These are phyloP conservation scores for Clistopyga incitator DNA, from an alignment of 2,888 invertebrate species.

Conservation along the genomic window DNA sequence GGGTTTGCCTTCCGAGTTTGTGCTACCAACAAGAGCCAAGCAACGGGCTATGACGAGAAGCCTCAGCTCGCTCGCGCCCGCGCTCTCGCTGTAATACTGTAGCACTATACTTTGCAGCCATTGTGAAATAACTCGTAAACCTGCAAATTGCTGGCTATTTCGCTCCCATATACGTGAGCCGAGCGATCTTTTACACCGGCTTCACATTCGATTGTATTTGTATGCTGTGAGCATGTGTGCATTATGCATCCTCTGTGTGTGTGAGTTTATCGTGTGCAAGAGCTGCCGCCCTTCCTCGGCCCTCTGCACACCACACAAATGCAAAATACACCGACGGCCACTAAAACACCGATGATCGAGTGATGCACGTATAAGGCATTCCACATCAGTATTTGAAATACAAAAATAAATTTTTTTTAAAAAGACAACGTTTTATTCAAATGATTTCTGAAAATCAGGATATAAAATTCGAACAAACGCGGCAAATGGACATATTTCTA, in stretches of 20 bases:
- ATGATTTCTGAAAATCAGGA: too few species aligned
- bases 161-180: slow-evolving; percentile 75
- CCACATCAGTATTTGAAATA: background rate
- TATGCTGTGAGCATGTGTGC: slow-evolving; percentile 31
- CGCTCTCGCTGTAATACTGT: slow-evolving; percentile 72
- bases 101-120: slow-evolving; percentile 84
- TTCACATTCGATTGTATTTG: slow-evolving; percentile 64
- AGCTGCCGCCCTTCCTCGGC: background rate
- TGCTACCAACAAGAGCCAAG: slow-evolving; percentile 57
- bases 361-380: background rate
- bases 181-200: slow-evolving; percentile 61
- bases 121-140: slow-evolving; percentile 85
- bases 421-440: too few species aligned
- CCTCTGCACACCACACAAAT: slow-evolving; percentile 3
- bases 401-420: too few species aligned
- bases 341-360: background rate
- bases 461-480: too few species aligned
- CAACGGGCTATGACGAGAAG: slow-evolving; percentile 65
- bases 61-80: slow-evolving; percentile 59
- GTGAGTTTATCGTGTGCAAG: slow-evolving; percentile 31
- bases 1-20: background rate
- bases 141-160: slow-evolving; percentile 84
- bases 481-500: too few species aligned
- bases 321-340: slow-evolving; percentile 3
- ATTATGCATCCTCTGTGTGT: slow-evolving; percentile 30